Evolutionary conservation across 2,888 invertebrate genomes (phyloP), one percentile per base, ranked within the genome.

Genomic region (Hedychridium roseum): DNA sequence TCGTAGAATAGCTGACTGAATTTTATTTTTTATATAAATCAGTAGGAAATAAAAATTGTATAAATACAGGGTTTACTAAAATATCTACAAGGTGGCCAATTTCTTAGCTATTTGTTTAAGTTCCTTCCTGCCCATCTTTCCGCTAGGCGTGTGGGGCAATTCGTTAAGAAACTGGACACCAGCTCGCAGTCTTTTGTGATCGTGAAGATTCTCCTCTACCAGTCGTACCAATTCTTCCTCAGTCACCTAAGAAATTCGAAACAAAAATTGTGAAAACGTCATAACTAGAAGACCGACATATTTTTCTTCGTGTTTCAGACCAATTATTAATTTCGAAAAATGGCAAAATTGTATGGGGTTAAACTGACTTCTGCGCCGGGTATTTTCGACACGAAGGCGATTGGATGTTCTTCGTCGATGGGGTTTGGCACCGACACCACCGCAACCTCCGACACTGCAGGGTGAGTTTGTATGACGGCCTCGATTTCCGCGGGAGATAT

Each of bases 401-500:
- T 50, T 0, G 68, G 70, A 36, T 60, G 60, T 39, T 66, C 66
- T 34, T 59, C 62, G 30, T 68, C 66, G 31, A 54, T 42, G 26
- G 30, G 34, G 20, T 65, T 57, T 6, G 69, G 62, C 16, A 66
- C 45, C 2, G 58, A 54, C 9, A 70, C 50, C 2, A 72, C 68
- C 3, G 58, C 66, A 16, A 57, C 66, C 28, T 69, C 69, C 15
- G 54, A 41, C 14, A 71, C 62, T 15, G 51, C 60, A 5, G 63
- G 60, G 51, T 69, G 56, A 6, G 52, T 52, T 16, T 57, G 54
- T 16, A 72, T 47, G 28, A 67, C 44, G 28, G 51, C 51, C 55
- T 72, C 72, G 35, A 73, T 66, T 52, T 70, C 62, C 35, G 57
- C 54, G 14, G 71, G 67, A 39, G 62, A 60, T 57, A 74, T 64